phyloP scores from a whole-genome alignment of 2,113 vertebrate species.

The Coregonus clupeaformis region DNA sequence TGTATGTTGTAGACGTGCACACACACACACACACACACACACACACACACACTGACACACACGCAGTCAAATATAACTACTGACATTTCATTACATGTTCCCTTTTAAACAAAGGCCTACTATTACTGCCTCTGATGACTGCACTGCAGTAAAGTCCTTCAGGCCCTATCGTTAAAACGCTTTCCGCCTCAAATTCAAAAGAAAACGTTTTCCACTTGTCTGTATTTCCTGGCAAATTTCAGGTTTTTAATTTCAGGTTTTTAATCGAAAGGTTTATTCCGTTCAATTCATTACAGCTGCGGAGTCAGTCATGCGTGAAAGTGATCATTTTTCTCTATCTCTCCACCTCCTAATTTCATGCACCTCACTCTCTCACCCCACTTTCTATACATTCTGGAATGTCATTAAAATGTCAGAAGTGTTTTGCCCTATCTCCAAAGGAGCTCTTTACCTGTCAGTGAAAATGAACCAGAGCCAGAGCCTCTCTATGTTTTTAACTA shows the following conservation, averaged over 20 bases:
- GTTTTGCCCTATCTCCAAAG: background rate
- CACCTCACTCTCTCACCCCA: background rate
- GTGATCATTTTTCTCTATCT: background rate
- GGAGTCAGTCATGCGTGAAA: conserved; percentile 1
- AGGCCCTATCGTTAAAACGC: background rate
- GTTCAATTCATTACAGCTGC: background rate
- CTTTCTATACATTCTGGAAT: background rate
- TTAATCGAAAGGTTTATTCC: background rate
- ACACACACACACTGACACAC: background rate
- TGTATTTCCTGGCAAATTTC: background rate
- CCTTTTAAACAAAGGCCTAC: too few relatives aligned
- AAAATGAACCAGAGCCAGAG: background rate
- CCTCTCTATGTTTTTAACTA: background rate
- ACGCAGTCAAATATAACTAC: too few relatives aligned
- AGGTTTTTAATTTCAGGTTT: background rate
- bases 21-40: background rate
- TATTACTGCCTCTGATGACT: too few relatives aligned
- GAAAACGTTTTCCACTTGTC: background rate
- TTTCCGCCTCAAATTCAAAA: background rate
- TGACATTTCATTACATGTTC: too few relatives aligned
- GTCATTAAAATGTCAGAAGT: conserved; percentile 1
- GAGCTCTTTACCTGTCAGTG: background rate
- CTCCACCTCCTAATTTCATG: background rate
- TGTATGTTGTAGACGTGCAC: background rate
- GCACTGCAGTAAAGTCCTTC: too few relatives aligned